A percentile compares a stretch with the other conserved stretches of the same genome.
Evolutionary conservation across 2,113 vertebrate species (phyloP).

Genomic region (Bombycilla garrulus): DNA sequence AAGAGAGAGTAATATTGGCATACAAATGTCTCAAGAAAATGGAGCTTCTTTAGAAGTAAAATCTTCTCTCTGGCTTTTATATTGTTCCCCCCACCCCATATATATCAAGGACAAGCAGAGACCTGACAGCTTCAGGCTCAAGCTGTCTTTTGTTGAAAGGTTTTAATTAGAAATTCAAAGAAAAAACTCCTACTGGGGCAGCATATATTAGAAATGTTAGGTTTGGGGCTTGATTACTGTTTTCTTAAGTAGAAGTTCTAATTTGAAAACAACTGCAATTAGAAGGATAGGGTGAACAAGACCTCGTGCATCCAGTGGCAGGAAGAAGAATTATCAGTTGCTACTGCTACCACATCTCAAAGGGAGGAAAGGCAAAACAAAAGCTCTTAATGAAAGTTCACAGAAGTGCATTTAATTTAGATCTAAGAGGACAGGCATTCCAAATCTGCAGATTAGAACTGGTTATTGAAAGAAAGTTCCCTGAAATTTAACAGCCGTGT

Average conservation of each 20-base stretch:
- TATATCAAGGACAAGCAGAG: constrained; percentile 52
- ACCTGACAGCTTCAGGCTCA: constrained; percentile 55
- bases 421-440: neutral
- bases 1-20: constrained; percentile 65
- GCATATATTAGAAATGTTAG: constrained; percentile 44
- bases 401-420: constrained; percentile 28
- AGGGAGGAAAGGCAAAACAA: neutral
- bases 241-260: constrained; percentile 25
- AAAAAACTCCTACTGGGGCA: constrained; percentile 43
- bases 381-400: constrained; percentile 17
- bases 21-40: constrained; percentile 73
- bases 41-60: constrained; percentile 71
- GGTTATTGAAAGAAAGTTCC: neutral
- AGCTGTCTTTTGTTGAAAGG: constrained; percentile 57
- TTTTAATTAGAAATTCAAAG: constrained; percentile 69
- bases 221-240: constrained; percentile 41
- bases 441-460: neutral
- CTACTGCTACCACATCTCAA: neutral
- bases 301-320: neutral
- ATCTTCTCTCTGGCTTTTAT: neutral
- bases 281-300: neutral
- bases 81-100: neutral
- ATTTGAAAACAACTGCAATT: constrained; percentile 47
- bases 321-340: neutral
- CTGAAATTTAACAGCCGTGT: neutral